phyloP scores from a whole-genome alignment of 2,888 invertebrate species.

The Metacarcinus magister region DNA sequence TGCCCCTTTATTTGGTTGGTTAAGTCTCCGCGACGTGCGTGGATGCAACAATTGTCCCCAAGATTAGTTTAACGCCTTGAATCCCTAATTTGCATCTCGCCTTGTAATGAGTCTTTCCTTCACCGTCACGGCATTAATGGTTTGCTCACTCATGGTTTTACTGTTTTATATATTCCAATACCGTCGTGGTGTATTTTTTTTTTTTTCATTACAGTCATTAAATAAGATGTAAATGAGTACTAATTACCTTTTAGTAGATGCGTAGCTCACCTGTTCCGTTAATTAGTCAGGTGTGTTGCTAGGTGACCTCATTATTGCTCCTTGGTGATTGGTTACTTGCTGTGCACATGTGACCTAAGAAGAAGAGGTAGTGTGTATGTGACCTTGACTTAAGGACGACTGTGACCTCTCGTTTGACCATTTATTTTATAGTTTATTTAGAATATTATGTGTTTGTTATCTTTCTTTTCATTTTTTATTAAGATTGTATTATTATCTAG shows the following conservation, averaged over 20 bases:
- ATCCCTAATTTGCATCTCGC: background rate
- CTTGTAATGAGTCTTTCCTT: background rate
- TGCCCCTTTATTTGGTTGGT: background rate
- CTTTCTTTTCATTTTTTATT: background rate
- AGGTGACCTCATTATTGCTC: background rate
- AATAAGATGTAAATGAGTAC: no score
- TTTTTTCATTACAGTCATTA: background rate
- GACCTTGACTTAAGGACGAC: background rate
- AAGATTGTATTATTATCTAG: background rate
- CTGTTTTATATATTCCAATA: background rate
- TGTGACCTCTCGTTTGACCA: background rate
- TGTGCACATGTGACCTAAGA: background rate
- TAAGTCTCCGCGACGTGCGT: background rate
- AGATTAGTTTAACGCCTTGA: background rate
- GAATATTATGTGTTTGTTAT: background rate
- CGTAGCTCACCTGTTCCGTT: background rate
- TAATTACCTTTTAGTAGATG: no score
- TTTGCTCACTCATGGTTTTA: background rate
- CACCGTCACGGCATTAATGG: background rate
- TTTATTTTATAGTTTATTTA: background rate
- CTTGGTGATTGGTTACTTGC: background rate
- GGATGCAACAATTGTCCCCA: background rate
- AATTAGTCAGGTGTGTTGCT: background rate
- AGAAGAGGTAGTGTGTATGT: background rate
- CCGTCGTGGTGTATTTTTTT: background rate